A percentile compares a stretch with the other conserved stretches of the same genome.
These are phyloP conservation scores for Thyatira batis DNA, from an alignment of 2,888 invertebrate species.

Conservation along the genomic window DNA sequence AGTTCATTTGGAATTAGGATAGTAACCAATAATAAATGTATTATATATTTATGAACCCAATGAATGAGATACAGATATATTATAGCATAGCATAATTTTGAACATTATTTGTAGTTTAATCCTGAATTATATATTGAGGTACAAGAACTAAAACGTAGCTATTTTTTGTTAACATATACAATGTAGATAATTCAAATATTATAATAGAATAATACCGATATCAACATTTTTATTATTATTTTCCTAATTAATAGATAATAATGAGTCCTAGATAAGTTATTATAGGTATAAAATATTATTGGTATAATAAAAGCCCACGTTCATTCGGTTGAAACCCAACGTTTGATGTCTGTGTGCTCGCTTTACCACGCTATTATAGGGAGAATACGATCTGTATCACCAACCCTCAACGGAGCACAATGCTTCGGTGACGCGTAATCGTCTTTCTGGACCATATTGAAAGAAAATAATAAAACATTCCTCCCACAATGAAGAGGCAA, in stretches of 20 bases:
- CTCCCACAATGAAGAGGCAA: slow-evolving; percentile 16
- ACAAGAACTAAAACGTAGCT: too few relatives aligned
- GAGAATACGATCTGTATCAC: slow-evolving; percentile 40
- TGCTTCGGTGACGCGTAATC: slow-evolving; percentile 40
- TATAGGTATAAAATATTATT: background rate
- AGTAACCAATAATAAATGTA: background rate
- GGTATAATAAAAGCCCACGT: slow-evolving; percentile 8
- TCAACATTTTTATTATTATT: too few relatives aligned
- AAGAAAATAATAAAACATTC: slow-evolving; percentile 47
- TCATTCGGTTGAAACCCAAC: slow-evolving; percentile 8
- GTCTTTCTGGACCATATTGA: slow-evolving; percentile 43
- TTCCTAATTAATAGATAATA: background rate
- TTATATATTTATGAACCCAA: too few relatives aligned
- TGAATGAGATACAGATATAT: too few relatives aligned
- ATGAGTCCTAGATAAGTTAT: background rate
- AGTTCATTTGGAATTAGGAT: background rate
- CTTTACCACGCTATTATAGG: slow-evolving; percentile 38
- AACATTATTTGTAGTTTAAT: too few relatives aligned
- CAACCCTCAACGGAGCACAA: slow-evolving; percentile 42
- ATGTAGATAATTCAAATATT: too few relatives aligned
- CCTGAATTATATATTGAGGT: too few relatives aligned
- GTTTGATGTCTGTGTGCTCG: slow-evolving; percentile 26
- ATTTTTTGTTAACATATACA: too few relatives aligned
- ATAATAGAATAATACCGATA: too few relatives aligned
- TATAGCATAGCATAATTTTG: too few relatives aligned